Evolutionary conservation across 2,888 invertebrate species (phyloP), one percentile per base, ranked within the genome.

Genomic region (Acanthopleura granulata): DNA sequence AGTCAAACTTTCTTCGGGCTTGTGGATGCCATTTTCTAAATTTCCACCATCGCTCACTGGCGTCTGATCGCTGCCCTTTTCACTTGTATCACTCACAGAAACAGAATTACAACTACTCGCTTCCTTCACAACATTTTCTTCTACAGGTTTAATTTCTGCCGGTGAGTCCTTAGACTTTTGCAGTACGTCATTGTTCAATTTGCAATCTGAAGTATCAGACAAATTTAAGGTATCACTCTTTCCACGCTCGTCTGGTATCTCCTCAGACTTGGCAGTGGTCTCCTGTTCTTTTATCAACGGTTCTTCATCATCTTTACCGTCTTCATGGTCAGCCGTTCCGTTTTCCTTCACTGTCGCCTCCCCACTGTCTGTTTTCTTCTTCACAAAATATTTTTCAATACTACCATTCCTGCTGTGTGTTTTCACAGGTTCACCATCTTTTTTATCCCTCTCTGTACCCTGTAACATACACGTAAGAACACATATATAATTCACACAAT

Each of bases 331-430:
- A 12, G 57, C 57, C 12, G 57, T 57, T 6, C 29, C 66, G 6
- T 22, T 66, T 66, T 66, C 66, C 16, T 22, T 27, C 29, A 27
- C 66, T 3, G 66, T 27, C 16, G 18, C 25, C 3, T 27, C 22
- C 25, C 22, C 66, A 66, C 3, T 22, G 22, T 66, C 66, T 27
- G 14, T 6, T 14, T 27, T 66, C 29, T 22, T 66, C 29, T 66
- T 66, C 16, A 66, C 6, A 22, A 66, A 27, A 66, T 66, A 66
- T 66, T 66, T 66, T 27, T 66, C 66, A 6, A 66, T 66, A 27
- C 66, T 66, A 16, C 66, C 66, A 25, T 66, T 66, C 16, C 66
- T 22, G 66, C 66, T 66, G 66, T 66, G 66, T 6, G 22, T 27
- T 66, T 66, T 66, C 66, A 57, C 12, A 4, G 57, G 57, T 57